Evolutionary conservation across 2,888 invertebrate genomes (phyloP).

Genomic region (Chrysodeixis includens): DNA sequence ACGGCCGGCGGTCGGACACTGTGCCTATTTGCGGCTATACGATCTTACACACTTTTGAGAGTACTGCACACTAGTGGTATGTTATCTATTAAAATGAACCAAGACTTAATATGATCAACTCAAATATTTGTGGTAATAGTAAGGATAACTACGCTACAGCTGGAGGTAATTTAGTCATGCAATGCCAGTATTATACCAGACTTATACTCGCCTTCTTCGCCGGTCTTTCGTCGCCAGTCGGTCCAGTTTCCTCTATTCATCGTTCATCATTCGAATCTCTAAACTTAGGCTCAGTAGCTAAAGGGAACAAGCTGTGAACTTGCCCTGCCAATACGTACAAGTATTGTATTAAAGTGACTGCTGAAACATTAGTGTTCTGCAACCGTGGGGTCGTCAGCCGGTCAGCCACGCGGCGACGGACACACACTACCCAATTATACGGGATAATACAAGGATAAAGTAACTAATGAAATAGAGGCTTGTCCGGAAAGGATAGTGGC

Average conservation of each 20-base stretch:
- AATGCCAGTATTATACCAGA: too few relatives aligned
- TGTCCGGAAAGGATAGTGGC: too few relatives aligned
- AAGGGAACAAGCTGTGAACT: background rate
- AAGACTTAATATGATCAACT: too few relatives aligned
- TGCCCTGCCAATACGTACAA: background rate
- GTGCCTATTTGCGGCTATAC: constrained; percentile 33
- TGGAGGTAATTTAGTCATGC: too few relatives aligned
- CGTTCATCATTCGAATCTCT: background rate
- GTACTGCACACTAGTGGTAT: background rate
- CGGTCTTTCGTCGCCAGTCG: too few relatives aligned
- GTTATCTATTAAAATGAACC: background rate
- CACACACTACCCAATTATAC: too few relatives aligned
- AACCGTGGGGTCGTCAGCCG: background rate
- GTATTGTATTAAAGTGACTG: background rate
- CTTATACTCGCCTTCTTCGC: too few relatives aligned
- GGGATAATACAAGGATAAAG: background rate
- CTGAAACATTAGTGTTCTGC: background rate
- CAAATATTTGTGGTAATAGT: too few relatives aligned
- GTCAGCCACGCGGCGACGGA: background rate
- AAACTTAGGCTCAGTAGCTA: background rate
- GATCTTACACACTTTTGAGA: background rate
- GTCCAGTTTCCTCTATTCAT: too few relatives aligned
- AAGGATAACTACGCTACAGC: too few relatives aligned
- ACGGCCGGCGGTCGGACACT: background rate
- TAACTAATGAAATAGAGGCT: too few relatives aligned